These are phyloP conservation scores for Torymus texanus DNA, from an alignment of 2,888 invertebrate genomes.

Conservation along the genomic window DNA sequence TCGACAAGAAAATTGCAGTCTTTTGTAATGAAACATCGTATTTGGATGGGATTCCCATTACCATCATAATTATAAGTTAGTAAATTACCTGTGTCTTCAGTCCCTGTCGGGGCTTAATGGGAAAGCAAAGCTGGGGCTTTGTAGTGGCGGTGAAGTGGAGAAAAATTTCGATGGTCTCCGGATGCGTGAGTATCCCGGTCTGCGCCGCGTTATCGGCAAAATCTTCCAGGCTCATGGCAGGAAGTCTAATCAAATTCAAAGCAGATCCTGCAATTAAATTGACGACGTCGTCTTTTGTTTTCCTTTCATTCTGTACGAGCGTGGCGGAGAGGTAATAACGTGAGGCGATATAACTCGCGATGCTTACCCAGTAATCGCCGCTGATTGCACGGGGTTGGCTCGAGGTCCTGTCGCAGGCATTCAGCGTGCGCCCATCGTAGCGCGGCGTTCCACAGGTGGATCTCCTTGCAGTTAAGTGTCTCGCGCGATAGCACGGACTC, in stretches of 20 bases:
- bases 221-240: constrained; percentile 94
- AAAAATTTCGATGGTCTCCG: constrained; percentile 96
- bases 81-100: constrained; percentile 87
- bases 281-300: constrained; percentile 32
- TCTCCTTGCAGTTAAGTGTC: constrained; percentile 96
- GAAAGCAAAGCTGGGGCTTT: constrained; percentile 90
- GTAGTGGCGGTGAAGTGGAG: constrained; percentile 93
- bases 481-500: constrained; percentile 94
- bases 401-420: constrained; percentile 89
- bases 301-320: constrained; percentile 3
- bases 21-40: too few species aligned
- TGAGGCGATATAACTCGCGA: constrained; percentile 15
- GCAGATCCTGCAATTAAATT: constrained; percentile 74
- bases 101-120: constrained; percentile 88
- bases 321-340: constrained; percentile 20
- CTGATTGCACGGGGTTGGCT: constrained; percentile 85
- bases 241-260: constrained; percentile 91
- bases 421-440: constrained; percentile 95
- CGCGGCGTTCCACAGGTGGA: constrained; percentile 92
- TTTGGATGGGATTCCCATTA: too few species aligned
- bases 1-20: too few species aligned
- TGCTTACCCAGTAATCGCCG: constrained; percentile 69
- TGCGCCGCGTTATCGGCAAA: constrained; percentile 97
- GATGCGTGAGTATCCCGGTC: constrained; percentile 91
- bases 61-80: not conserved